Conservation (phyloP, 2,888 invertebrate species). For the Oligia latruncula region DNA sequence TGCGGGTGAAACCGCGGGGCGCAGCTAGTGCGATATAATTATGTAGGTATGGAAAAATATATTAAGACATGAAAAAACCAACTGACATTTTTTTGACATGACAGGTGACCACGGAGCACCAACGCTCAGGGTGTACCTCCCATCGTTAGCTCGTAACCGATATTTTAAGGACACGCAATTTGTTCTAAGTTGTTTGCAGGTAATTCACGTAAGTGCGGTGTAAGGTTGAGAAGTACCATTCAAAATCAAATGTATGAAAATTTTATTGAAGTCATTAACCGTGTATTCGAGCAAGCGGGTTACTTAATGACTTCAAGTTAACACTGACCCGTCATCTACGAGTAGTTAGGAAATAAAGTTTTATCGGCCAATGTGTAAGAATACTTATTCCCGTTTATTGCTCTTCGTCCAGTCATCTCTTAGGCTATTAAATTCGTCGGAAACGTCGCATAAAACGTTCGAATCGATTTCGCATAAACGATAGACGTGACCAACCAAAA, state of each 20-base stretch:
- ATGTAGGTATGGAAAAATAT: no score
- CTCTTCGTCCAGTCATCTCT: conserved; percentile 87
- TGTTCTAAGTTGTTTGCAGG: conserved; percentile 43
- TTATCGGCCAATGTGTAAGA: conserved; percentile 87
- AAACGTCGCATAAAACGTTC: conserved; percentile 88
- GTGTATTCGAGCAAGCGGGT: conserved; percentile 63
- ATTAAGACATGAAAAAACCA: no score
- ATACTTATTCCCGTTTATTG: conserved; percentile 88
- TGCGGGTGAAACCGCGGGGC: no score
- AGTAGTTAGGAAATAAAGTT: conserved; percentile 82
- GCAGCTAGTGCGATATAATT: no score
- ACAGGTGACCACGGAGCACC: no score
- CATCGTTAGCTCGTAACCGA: conserved; percentile 49
- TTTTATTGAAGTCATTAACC: conserved; percentile 60
- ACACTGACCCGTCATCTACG: conserved; percentile 66
- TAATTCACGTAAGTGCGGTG: conserved; percentile 47
- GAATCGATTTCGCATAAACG: conserved; percentile 90
- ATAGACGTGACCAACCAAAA: conserved; percentile 86
- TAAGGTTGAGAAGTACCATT: conserved; percentile 60
- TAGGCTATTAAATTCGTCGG: conserved; percentile 87
- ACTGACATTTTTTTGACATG: no score
- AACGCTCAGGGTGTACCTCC: neutral
- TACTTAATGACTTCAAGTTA: conserved; percentile 69
- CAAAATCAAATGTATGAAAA: conserved; percentile 71
- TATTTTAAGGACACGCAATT: conserved; percentile 60